Evolutionary conservation across 2,113 vertebrate genomes (phyloP), one percentile per base, ranked within the genome.

Genomic region (Chrysochloris asiatica): DNA sequence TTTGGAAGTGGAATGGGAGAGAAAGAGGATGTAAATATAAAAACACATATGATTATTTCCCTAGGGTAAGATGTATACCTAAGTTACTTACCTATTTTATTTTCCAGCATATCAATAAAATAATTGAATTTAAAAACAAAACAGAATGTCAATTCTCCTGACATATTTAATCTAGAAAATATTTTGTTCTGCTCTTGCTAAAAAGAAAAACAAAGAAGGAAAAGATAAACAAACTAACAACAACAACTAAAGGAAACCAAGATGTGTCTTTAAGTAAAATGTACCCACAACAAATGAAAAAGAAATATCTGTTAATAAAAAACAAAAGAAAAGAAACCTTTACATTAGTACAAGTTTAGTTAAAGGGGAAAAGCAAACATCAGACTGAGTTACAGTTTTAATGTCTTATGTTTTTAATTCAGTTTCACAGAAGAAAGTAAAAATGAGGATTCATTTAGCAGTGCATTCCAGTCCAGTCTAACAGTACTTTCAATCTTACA

Each of bases 61-160:
- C 67, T 71, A 56, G 88, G 33, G 45, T 28, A 79, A 76, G 59
- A 78, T 30, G 0, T 77, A 2, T 59, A 63, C 26, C 6, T 78
- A 82, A 79, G 45, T 73, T 26, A 88, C 73, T 33, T 86, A 3
- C 13, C 13, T 14, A 59, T 81, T 89, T 90, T 86, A 14, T 79
- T 79, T n/a, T 56, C n/a, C n/a, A 88, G 41, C 7, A 33, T 78
- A 43, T 22, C 41, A 61, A 65, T 79, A 50, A 83, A 83, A 59
- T 3, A 11, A 78, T 45, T 84, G 81, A n/a, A n/a, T 67, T 47
- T 87, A 52, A 78, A 84, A 43, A 75, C 56, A 89, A 95, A 83
- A 41, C 0, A 86, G 9, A 86, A 61, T 69, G 36, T 4, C 13
- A 61, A 67, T 83, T 93, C 9, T 56, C 13, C 14, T 73, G 67